Percentiles rank a stretch among this genome's conserved stretches.
These are phyloP conservation scores for Chiloscyllium punctatum DNA, from an alignment of 2,797 vertebrate species.

Conservation along the genomic window DNA sequence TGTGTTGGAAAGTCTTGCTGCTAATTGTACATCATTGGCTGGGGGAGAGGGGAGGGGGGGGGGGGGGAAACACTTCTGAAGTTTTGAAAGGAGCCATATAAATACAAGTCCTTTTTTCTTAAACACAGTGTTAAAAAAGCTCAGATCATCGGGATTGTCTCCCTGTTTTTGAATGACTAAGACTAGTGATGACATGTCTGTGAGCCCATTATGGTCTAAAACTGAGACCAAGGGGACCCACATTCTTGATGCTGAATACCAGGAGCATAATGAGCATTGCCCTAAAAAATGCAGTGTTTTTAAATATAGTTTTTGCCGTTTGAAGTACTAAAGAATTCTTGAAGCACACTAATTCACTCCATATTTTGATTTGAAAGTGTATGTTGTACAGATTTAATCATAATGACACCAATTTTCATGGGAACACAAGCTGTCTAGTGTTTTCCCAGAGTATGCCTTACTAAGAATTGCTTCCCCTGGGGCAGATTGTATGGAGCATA, in stretches of 20 bases:
- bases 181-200: neutral
- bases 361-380: slow-evolving; percentile 13
- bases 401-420: slow-evolving; percentile 31
- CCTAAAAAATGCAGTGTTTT: neutral
- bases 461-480: neutral
- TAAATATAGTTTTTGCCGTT: neutral
- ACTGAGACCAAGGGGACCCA: neutral
- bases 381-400: slow-evolving; percentile 14
- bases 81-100: neutral
- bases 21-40: neutral
- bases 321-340: slow-evolving; percentile 33
- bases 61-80: neutral
- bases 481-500: neutral
- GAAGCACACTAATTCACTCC: slow-evolving; percentile 3
- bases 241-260: neutral
- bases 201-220: neutral
- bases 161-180: no score
- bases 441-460: slow-evolving; percentile 33
- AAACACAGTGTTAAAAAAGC: neutral
- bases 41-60: neutral
- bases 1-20: neutral
- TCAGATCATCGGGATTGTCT: neutral
- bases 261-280: neutral
- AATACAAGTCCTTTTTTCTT: neutral
- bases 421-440: slow-evolving; percentile 22